Base-by-base conservation (phyloP, 2,888 invertebrate genomes). In the Thymelicus lineola region DNA sequence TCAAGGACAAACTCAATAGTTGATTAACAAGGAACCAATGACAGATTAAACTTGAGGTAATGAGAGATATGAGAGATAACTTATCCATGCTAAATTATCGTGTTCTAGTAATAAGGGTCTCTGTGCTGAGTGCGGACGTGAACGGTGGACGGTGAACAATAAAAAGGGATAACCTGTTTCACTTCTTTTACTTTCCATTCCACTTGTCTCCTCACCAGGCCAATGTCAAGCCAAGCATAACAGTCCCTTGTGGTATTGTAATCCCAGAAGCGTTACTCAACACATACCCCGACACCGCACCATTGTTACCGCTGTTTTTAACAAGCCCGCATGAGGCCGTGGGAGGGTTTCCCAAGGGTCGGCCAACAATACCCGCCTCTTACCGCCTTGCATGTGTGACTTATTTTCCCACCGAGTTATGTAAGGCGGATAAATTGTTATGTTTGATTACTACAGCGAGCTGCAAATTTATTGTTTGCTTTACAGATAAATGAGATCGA, bases 271-370 rank as follows among this genome's bases (percentile, higher is more conserved):
- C 64, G 75, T 84, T 79, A 77, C 81, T 75, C 77, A 82, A 81
- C 79, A 71, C 71, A 71, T 72, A 53, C 63, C 58, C 67, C 63
- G 68, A 75, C 73, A 75, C 67, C 61, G 74, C 74, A 74, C 74
- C 61, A 75, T 76, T 77, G 77, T 78, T 75, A 72, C 73, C 74
- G 75, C 75, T 75, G 76, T 79, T 80, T 75, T 75, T 77, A 72
- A 74, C 71, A 74, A 71, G n/a, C 71, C 66, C 55, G 74, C 74
- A 38, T 73, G 80, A 79, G 88, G 84, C 86, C 88, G 88, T 88
- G 88, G 81, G 86, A 88, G 38, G 65, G 50, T 72, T 78, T 87
- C 85, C 83, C 85, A 88, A 74, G 75, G 73, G 78, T 75, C 75
- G 71, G 69, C 70, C 73, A 71, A 77, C 75, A 78, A 78, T 75